A percentile compares a stretch with the other conserved stretches of the same genome.
These are phyloP conservation scores for Acrossocheilus fasciatus DNA, from an alignment of 2,797 vertebrate species.

Conservation along the genomic window DNA sequence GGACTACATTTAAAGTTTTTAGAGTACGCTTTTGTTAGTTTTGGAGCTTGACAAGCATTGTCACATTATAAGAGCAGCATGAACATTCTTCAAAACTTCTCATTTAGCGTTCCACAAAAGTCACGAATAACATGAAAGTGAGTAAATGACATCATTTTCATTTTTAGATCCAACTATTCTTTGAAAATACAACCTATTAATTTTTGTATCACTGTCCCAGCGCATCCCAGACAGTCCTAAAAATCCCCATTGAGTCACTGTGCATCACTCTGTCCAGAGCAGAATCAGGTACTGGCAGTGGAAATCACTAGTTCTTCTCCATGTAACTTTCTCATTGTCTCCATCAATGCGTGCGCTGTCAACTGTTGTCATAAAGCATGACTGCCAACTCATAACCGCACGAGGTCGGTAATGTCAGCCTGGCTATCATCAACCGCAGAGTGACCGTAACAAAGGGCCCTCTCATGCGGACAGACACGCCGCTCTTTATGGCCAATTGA, in stretches of 20 bases:
- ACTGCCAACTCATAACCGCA: constrained; percentile 60
- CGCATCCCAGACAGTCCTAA: neutral
- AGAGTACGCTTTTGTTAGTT: neutral
- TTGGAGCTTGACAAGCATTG: too few species aligned
- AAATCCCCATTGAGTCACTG: constrained; percentile 27
- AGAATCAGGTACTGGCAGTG: constrained; percentile 54
- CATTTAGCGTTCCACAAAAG: neutral
- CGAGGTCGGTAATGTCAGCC: constrained; percentile 63
- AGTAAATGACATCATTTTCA: neutral
- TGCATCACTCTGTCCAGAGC: constrained; percentile 28
- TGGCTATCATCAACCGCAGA: constrained; percentile 62
- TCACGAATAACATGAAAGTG: neutral
- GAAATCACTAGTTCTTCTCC: constrained; percentile 42
- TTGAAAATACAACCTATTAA: neutral
- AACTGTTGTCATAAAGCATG: constrained; percentile 59
- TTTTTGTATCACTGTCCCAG: neutral
- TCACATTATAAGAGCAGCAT: neutral
- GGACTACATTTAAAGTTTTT: neutral
- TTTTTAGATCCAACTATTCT: neutral
- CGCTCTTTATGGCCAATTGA: constrained; percentile 53
- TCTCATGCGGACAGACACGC: constrained; percentile 59
- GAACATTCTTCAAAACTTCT: neutral
- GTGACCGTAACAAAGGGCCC: constrained; percentile 55
- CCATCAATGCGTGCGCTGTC: constrained; percentile 61
- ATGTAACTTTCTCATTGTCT: constrained; percentile 39